Evolutionary conservation across 1,140 invertebrate genomes (phyloP).

Genomic region (Gryllus bimaculatus): DNA sequence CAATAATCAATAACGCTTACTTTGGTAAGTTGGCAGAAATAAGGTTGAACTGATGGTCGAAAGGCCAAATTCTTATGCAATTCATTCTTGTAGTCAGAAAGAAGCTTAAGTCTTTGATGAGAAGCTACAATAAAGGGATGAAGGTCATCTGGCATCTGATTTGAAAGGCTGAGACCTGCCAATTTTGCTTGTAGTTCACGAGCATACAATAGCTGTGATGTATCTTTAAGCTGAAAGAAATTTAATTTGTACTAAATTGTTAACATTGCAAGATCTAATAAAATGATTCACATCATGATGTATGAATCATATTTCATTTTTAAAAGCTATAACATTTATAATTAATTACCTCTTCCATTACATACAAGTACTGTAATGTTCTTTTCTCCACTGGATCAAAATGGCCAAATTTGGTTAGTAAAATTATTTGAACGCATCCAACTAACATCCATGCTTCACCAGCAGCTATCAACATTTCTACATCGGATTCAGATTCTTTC

Average conservation of each 20-base stretch:
- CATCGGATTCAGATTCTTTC: constrained; percentile 6
- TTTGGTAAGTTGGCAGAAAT: not conserved
- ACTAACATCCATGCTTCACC: constrained; percentile 35
- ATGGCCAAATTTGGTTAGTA: constrained; percentile 36
- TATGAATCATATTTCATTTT: not conserved
- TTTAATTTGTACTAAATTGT: not conserved
- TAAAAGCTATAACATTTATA: not conserved
- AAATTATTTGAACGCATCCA: constrained; percentile 34
- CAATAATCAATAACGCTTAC: too few relatives aligned
- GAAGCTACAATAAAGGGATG: constrained; percentile 34
- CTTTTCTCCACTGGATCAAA: constrained; percentile 70
- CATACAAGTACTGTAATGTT: constrained; percentile 52
- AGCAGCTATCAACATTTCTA: constrained; percentile 20
- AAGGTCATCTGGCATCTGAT: constrained; percentile 6
- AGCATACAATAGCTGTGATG: constrained; percentile 7
- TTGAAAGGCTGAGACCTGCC: not conserved
- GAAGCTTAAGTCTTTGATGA: constrained; percentile 28
- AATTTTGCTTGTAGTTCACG: constrained; percentile 16
- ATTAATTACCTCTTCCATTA: constrained; percentile 47
- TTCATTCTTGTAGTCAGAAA: constrained; percentile 32
- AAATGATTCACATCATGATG: not conserved
- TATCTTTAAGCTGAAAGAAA: constrained; percentile 16
- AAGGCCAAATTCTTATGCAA: constrained; percentile 40
- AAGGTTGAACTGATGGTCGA: constrained; percentile 33
- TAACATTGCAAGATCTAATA: not conserved